phyloP scores from a whole-genome alignment of 2,797 vertebrate genomes.

The Natrix natrix region DNA sequence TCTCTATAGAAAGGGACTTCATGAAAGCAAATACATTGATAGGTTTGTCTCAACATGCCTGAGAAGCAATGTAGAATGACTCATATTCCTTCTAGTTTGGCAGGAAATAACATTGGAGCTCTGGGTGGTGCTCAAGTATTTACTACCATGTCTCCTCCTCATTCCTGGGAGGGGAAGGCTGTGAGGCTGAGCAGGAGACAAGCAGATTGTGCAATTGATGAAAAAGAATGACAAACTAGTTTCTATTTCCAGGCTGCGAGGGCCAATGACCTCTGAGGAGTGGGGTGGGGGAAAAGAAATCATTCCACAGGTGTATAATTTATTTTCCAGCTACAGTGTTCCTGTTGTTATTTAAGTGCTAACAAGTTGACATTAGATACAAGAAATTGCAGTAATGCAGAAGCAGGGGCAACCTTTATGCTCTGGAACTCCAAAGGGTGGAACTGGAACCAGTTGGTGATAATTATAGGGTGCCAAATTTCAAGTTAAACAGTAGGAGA shows the following conservation, averaged over 20 bases:
- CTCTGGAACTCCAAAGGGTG: not conserved
- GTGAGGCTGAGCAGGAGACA: slow-evolving; percentile 44
- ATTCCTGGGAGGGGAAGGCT: slow-evolving; percentile 50
- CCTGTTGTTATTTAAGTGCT: not conserved
- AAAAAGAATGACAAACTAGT: slow-evolving; percentile 15
- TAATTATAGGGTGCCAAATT: not conserved
- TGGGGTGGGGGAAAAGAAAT: not conserved
- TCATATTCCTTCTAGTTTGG: slow-evolving; percentile 46
- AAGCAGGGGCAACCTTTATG: not conserved
- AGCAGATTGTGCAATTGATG: slow-evolving; percentile 53
- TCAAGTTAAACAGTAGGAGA: not conserved
- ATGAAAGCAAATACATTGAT: not conserved
- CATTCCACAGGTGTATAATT: not conserved
- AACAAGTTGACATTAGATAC: not conserved
- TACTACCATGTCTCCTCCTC: slow-evolving; percentile 62
- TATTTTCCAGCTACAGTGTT: not conserved
- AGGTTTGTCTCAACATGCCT: slow-evolving; percentile 12
- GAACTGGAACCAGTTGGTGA: not conserved
- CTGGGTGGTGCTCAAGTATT: slow-evolving; percentile 65
- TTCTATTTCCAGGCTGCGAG: not conserved
- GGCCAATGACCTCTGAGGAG: fast-evolving
- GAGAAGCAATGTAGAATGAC: slow-evolving; percentile 35
- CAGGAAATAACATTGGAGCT: slow-evolving; percentile 48
- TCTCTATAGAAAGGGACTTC: not conserved
- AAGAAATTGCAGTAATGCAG: not conserved